Percentiles rank a stretch among this genome's conserved stretches.
These are phyloP conservation scores for Caenorhabditis briggsae DNA, from an alignment of 1,140 invertebrate genomes.

Conservation along the genomic window DNA sequence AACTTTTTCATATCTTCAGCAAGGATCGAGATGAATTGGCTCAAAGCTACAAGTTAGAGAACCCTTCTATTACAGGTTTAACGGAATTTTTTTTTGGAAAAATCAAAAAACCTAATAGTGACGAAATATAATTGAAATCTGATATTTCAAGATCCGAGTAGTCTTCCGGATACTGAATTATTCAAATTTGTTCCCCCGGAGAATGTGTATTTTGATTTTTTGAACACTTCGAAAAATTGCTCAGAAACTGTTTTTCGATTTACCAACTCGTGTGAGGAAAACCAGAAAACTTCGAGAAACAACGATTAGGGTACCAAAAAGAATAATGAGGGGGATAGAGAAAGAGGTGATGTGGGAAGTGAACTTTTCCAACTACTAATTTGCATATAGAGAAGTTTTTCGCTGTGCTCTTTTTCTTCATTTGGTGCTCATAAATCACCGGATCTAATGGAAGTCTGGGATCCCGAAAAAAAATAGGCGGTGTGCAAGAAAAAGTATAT, in stretches of 20 bases:
- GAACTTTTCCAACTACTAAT: not conserved
- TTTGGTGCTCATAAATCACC: not conserved
- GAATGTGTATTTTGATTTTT: not conserved
- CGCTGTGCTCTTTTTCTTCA: not conserved
- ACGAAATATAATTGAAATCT: not conserved
- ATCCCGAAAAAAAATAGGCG: not conserved
- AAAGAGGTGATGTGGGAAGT: not conserved
- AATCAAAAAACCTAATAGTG: not conserved
- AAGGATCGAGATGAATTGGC: no score
- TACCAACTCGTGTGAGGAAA: no score
- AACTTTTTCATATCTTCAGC: no score
- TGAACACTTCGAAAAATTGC: not conserved
- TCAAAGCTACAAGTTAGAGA: no score
- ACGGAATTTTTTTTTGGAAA: no score
- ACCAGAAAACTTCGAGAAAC: no score
- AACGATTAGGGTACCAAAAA: no score
- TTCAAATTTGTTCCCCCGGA: not conserved
- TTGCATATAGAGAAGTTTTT: constrained; percentile 7
- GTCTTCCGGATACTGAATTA: not conserved
- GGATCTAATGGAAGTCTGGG: not conserved
- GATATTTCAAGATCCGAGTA: not conserved
- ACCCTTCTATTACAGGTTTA: no score
- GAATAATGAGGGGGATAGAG: not conserved
- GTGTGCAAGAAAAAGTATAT: not conserved
- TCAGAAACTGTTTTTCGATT: no score